A percentile compares a stretch with the other conserved stretches of the same genome.
phyloP scores from a whole-genome alignment of 2,797 vertebrate genomes.

The Urosaurus nigricauda region DNA sequence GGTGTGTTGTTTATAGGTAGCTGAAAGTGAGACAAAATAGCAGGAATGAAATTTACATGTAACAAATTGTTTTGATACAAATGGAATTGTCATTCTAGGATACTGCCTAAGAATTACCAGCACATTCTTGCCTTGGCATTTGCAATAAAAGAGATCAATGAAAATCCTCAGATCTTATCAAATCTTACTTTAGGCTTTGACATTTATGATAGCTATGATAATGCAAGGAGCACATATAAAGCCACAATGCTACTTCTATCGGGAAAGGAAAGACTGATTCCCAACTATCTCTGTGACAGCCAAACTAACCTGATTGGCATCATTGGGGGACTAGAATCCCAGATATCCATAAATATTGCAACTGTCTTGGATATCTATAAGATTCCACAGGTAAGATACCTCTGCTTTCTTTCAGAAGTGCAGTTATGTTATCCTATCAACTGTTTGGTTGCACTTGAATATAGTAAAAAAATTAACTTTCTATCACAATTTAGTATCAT shows the following conservation, averaged over 20 bases:
- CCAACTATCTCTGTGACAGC: neutral
- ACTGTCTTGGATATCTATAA: conserved; percentile 5
- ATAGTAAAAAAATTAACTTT: no score
- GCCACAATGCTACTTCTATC: neutral
- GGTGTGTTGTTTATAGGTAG: no score
- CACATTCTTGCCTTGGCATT: conserved; percentile 6
- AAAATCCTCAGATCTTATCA: neutral
- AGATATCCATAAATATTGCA: neutral
- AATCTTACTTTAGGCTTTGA: conserved; percentile 24
- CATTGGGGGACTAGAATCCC: neutral
- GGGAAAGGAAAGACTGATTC: neutral
- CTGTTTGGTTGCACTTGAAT: no score
- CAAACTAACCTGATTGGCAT: neutral
- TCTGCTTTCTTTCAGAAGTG: no score
- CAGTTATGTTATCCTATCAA: no score
- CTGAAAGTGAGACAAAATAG: no score
- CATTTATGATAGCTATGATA: conserved; percentile 12
- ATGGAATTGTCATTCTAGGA: neutral
- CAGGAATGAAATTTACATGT: neutral
- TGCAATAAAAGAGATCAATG: no score
- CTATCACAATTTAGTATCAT: no score
- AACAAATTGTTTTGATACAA: neutral
- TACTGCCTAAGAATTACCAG: conserved; percentile 10
- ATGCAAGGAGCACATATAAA: neutral
- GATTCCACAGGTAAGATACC: conserved; percentile 12